Evolutionary conservation across 2,888 invertebrate species (phyloP), one percentile per base, ranked within the genome.

Genomic region (Oscheius sp.): DNA sequence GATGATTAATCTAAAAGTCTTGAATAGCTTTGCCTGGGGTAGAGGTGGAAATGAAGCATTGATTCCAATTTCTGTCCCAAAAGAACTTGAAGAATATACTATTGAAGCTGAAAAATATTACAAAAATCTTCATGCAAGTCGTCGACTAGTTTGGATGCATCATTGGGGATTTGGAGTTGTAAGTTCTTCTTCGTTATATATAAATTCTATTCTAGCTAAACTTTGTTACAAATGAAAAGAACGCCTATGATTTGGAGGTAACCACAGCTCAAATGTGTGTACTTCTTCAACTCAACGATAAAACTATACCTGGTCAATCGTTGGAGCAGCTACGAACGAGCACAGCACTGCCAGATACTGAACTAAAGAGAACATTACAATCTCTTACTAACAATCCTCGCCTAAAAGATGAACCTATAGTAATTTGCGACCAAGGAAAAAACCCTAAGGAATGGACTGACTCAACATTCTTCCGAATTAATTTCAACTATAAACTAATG

Each of bases 231-330:
- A 91, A 92, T 79, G 91, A 93, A 65, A 97, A 96, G 0, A 73
- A 75, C 27, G 92, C 93, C 81, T 98, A 93, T 89, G 98, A 98
- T 89, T 90, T 98, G 82, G 98, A 98, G 87, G 96, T 99, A 5
- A 98, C 97, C 15, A 97, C 98, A 29, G 97, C 97, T 89, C 98
- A 99, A 91, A 96, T 98, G 96, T 96, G 96, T 42, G 96, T 98
- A 17, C 89, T 98, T 48, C 97, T 96, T 89, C 95, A 96, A 17
- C 99, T 96, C 96, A 98, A 98, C 90, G 95, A 96, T 87, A 90
- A 96, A 76, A 94, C 94, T 1, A 76, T 74, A 20, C 89, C 91
- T 81, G 93, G 91, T 88, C 92, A 98, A 73, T 92, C 93, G n/a
- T 95, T 96, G 86, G 98, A 98, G 89, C 96, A 96, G 89, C 90